Conservation (phyloP, 2,888 invertebrate genomes). For the Limnephilus rhombicus region DNA sequence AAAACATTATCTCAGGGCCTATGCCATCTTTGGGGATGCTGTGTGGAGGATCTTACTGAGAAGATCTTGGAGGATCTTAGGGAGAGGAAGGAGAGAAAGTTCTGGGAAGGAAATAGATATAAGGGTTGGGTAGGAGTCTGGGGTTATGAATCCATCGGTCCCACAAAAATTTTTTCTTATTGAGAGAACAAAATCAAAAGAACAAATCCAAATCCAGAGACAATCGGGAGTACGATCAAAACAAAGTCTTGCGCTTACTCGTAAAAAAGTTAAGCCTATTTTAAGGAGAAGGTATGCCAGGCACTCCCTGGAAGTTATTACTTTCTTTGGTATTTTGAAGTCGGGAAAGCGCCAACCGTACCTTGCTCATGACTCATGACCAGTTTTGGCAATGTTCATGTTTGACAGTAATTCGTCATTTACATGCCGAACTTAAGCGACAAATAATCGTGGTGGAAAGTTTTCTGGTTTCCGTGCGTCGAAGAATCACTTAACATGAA, state of each 20-base stretch:
- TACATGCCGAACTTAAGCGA: conserved; percentile 33
- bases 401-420: conserved; percentile 28
- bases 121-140: too few species aligned
- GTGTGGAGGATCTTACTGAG: too few species aligned
- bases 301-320: background rate
- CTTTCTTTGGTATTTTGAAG: background rate
- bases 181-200: too few species aligned
- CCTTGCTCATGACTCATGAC: background rate
- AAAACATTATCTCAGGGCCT: too few species aligned
- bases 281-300: background rate
- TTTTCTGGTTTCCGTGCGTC: conserved; percentile 27
- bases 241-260: background rate
- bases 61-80: too few species aligned
- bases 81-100: too few species aligned
- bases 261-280: background rate
- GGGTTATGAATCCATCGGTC: too few species aligned
- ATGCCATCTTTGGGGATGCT: too few species aligned
- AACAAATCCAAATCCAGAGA: too few species aligned
- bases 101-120: too few species aligned
- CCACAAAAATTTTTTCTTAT: too few species aligned
- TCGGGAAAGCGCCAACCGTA: background rate
- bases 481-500: conserved; percentile 15
- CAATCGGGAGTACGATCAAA: background rate
- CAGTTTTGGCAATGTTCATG: conserved; percentile 24
- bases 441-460: conserved; percentile 35